These are phyloP conservation scores for Caretta caretta DNA, from an alignment of 2,113 vertebrate genomes.

Conservation along the genomic window DNA sequence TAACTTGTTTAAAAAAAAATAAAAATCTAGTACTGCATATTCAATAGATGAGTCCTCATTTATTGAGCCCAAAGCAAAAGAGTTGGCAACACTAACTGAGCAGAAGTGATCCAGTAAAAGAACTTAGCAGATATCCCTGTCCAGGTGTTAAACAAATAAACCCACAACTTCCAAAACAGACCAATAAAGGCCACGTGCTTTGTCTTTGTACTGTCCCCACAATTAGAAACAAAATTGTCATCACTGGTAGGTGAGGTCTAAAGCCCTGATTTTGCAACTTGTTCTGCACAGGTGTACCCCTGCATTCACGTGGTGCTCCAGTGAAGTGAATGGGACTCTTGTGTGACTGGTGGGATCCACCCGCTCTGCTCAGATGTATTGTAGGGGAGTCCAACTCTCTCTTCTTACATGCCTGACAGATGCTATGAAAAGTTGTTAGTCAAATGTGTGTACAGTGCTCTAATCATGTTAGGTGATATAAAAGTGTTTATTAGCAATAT, in stretches of 20 bases:
- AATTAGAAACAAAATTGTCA: not conserved
- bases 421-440: not conserved
- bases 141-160: not conserved
- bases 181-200: not conserved
- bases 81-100: not conserved
- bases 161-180: not conserved
- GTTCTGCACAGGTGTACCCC: not conserved
- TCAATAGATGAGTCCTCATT: not conserved
- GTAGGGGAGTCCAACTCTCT: not conserved
- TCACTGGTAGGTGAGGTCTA: not conserved
- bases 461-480: fast-evolving
- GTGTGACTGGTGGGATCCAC: fast-evolving
- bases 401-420: not conserved
- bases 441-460: not conserved
- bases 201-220: not conserved
- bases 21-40: not conserved
- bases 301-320: not conserved
- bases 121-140: not conserved
- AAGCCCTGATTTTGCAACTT: not conserved
- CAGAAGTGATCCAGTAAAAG: constrained; percentile 5
- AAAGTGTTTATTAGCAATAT: not conserved
- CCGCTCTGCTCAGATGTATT: not conserved
- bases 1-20: not conserved
- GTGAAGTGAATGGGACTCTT: fast-evolving
- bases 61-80: not conserved